A percentile compares a stretch with the other conserved stretches of the same genome.
phyloP scores from a whole-genome alignment of 2,888 invertebrate genomes.

The Dioctria rufipes region DNA sequence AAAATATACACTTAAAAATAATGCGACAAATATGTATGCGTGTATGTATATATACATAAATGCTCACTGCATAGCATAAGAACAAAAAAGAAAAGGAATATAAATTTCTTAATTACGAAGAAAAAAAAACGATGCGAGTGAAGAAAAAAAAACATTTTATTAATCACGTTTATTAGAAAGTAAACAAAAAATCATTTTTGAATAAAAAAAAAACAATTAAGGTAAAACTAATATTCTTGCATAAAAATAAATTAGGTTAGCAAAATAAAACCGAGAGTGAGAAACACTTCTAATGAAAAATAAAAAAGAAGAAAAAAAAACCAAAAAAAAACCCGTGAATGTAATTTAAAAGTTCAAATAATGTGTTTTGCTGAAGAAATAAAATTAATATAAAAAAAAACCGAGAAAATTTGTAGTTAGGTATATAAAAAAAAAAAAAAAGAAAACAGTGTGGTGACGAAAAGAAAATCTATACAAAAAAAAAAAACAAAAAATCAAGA shows the following conservation, averaged over 20 bases:
- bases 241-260: no score
- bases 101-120: not conserved
- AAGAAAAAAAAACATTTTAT: not conserved
- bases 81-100: no score
- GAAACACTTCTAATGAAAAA: not conserved
- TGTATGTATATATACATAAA: not conserved
- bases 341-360: no score
- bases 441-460: slow-evolving; percentile 1
- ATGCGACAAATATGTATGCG: slow-evolving; percentile 9
- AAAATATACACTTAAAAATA: slow-evolving; percentile 23
- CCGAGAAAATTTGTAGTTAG: not conserved
- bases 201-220: not conserved
- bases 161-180: not conserved
- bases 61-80: not conserved
- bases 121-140: not conserved
- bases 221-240: not conserved
- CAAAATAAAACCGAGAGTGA: not conserved
- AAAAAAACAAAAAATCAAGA: not conserved
- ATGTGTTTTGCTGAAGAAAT: not conserved
- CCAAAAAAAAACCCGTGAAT: not conserved
- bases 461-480: not conserved
- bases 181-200: no score
- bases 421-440: not conserved
- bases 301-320: not conserved
- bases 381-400: not conserved